A percentile compares a stretch with the other conserved stretches of the same genome.
These are phyloP conservation scores for Trichopoda pennipes DNA, from an alignment of 2,888 invertebrate genomes.

Conservation along the genomic window DNA sequence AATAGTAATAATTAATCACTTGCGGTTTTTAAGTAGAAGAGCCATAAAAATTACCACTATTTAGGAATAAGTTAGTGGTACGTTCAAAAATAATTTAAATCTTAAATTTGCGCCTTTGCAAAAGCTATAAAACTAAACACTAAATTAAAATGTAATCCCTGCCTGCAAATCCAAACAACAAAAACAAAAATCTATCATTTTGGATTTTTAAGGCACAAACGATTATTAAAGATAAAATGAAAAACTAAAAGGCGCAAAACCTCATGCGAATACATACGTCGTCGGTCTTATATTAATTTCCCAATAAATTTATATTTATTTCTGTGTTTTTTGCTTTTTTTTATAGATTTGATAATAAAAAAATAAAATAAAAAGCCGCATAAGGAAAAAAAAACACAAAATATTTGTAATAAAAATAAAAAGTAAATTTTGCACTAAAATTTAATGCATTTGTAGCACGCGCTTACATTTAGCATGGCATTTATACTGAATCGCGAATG, in stretches of 20 bases:
- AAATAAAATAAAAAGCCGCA: neutral
- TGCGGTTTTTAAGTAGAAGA: slow-evolving; percentile 2
- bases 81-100: slow-evolving; percentile 69
- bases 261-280: neutral
- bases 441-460: slow-evolving; percentile 64
- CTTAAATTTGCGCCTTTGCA: slow-evolving; percentile 39
- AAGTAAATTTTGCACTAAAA: slow-evolving; percentile 47
- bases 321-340: neutral
- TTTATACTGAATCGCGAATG: slow-evolving; percentile 40
- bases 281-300: slow-evolving; percentile 12
- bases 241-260: neutral
- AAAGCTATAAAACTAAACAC: slow-evolving; percentile 47
- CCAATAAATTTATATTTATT: slow-evolving; percentile 23
- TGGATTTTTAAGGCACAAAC: neutral
- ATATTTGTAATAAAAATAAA: slow-evolving; percentile 1
- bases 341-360: neutral
- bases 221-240: slow-evolving; percentile 25
- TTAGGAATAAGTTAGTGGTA: slow-evolving; percentile 16
- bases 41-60: neutral
- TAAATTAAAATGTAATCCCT: slow-evolving; percentile 69
- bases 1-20: too few relatives aligned
- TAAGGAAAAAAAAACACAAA: neutral
- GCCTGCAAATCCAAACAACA: slow-evolving; percentile 7
- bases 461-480: slow-evolving; percentile 56
- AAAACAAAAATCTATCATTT: slow-evolving; percentile 14